Base-by-base conservation (phyloP, 2,797 vertebrate genomes). In the Cossypha dichroa region DNA sequence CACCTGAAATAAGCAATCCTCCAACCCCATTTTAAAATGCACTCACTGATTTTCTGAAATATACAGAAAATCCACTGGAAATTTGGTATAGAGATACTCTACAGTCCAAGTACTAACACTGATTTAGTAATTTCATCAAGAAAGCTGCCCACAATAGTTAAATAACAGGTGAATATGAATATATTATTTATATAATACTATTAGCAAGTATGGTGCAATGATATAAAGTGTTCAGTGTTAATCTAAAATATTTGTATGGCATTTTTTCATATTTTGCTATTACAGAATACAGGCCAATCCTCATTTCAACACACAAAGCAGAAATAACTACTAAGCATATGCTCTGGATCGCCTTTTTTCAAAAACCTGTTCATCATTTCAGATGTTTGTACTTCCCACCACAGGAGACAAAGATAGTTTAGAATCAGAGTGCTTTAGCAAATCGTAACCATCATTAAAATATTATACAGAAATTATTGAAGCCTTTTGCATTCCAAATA, bases 231-330 rank as follows among this genome's bases (percentile, higher is more conserved):
- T 46, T 75, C n/a, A 12, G 14, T 41, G 22, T 54, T 77, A 56
- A 77, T 45, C 15, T 75, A 21, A 86, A 81, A 56, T 14, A 70
- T 59, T 66, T 66, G 2, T 20, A 68, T 1, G 1, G 49, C 3
- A 45, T 11, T 10, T 33, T 81, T 90, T 84, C 60, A 38, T 33
- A 12, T 25, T 64, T 66, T 54, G 11, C 3, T 5, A 14, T 62
- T 67, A 78, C 7, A 49, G 28, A 78, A 68, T 18, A 31, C 0
- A 3, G 1, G 23, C 3, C 0, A 1, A 45, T 25, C 59, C 13
- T 75, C 13, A 49, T 56, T 66, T 63, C 54, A 43, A 40, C 4
- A 26, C 16, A 48, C 2, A 63, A 12, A 7, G 21, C 29, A 89
- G 38, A 87, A 77, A 26, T n/a, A 51, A 49, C 34, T 83, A 14